Evolutionary conservation across 1,140 invertebrate species (phyloP).

Genomic region (Delia radicum): DNA sequence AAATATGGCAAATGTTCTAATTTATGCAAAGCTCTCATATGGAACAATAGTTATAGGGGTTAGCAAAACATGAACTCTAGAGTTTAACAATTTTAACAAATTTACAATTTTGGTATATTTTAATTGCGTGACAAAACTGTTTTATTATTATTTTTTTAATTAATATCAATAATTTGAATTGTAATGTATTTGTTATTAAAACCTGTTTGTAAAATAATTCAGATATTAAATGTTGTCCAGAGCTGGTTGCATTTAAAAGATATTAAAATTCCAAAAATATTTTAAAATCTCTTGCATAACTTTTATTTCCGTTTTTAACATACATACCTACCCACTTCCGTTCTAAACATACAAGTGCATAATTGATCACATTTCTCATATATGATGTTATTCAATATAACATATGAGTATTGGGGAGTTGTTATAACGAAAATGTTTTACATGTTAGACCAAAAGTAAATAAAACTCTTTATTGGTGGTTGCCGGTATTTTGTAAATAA

Average conservation of each 20-base stretch:
- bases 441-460: background rate
- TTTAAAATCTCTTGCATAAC: conserved; percentile 3
- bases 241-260: conserved; percentile 12
- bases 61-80: background rate
- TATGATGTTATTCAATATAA: background rate
- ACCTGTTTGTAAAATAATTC: too few species aligned
- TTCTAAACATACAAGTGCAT: background rate
- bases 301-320: background rate
- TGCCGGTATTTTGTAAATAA: background rate
- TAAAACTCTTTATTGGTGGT: too few species aligned
- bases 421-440: background rate
- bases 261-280: background rate
- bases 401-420: background rate
- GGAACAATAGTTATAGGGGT: background rate
- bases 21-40: background rate
- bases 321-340: background rate
- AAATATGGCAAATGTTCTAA: background rate
- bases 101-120: background rate
- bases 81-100: background rate
- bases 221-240: too few species aligned
- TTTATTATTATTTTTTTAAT: too few species aligned
- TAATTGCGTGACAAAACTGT: too few species aligned
- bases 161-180: too few species aligned
- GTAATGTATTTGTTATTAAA: too few species aligned
- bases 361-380: too few species aligned